Evolutionary conservation across 2,797 vertebrate species (phyloP), one percentile per base, ranked within the genome.

Genomic region (Myotis pilosus): DNA sequence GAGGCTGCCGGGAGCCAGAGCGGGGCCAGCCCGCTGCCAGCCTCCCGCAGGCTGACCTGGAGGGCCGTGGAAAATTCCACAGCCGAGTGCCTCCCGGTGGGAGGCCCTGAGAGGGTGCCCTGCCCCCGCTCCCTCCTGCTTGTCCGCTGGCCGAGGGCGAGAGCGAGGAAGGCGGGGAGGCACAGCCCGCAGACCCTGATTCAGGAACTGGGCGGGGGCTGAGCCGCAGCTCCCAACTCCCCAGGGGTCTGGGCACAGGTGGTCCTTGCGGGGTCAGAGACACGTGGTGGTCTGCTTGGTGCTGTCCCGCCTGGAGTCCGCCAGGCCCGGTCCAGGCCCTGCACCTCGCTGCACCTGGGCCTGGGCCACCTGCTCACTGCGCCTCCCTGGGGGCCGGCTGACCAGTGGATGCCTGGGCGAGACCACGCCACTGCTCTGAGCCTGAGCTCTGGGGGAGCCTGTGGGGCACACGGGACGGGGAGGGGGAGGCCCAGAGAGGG

Each of bases 11-110:
- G 6, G n/a, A 62, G 68, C 88, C 10, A 41, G 0, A 47, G 44
- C 6, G 6, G 25, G 79, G 25, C 49, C 33, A 0, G 82, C 33
- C 23, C 20, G 8, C n/a, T 33, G 44, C n/a, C 78, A 1, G 71
- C 22, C 23, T 68, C 83, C 25, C 60, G 44, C 20, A 7, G 28
- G 36, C 8, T 0, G 64, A 13, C 78, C 12, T 0, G 20, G 23
- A 47, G 22, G 57, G n/a, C 25, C 74, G 5, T 3, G 92, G 96
- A 92, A 94, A 94, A 91, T 96, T 89, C 91, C 86, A 79, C n/a
- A 0, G 5, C 0, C 0, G 0, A 3, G 38, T 10, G 17, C 47
- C 38, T 41, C 49, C 49, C 1, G 36, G 33, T 2, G 13, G 55
- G 81, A 0, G 4, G 38, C 36, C 55, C 3, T 2, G 6, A 16